phyloP scores from a whole-genome alignment of 2,888 invertebrate species.

The Sussaba pulchella region DNA sequence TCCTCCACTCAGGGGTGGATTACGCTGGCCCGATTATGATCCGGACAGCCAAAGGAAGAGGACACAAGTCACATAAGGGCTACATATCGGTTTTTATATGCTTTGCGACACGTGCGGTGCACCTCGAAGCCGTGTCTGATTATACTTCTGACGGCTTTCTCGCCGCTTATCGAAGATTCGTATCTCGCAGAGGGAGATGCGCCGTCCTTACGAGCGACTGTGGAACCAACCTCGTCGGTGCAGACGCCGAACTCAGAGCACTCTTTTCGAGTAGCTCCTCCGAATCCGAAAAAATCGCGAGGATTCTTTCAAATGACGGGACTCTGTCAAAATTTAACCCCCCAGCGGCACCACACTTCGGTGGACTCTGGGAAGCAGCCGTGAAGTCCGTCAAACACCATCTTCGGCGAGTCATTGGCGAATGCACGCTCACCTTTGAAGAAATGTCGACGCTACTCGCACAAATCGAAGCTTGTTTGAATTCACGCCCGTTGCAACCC shows the following conservation, averaged over 20 bases:
- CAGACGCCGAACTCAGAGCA: slow-evolving; percentile 29
- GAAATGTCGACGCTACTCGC: no score
- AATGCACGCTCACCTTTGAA: no score
- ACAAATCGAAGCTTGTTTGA: no score
- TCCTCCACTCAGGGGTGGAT: slow-evolving; percentile 53
- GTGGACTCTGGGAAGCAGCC: slow-evolving; percentile 75
- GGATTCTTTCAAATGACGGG: slow-evolving; percentile 50
- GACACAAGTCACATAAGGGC: slow-evolving; percentile 34
- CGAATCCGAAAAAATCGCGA: slow-evolving; percentile 17
- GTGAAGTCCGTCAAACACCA: slow-evolving; percentile 71
- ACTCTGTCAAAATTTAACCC: slow-evolving; percentile 74
- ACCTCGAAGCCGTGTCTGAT: slow-evolving; percentile 39
- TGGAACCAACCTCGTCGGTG: slow-evolving; percentile 54
- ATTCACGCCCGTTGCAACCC: no score
- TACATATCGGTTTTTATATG: slow-evolving; percentile 21
- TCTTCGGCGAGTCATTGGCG: no score
- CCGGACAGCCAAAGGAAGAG: slow-evolving; percentile 23
- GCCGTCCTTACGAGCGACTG: slow-evolving; percentile 28
- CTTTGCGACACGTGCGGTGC: slow-evolving; percentile 22
- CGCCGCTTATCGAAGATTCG: slow-evolving; percentile 24
- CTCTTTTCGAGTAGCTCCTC: slow-evolving; percentile 4
- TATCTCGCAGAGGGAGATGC: slow-evolving; percentile 18
- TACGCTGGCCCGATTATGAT: slow-evolving; percentile 52
- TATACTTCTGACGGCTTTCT: slow-evolving; percentile 27
- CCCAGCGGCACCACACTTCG: slow-evolving; percentile 71